Base-by-base conservation (phyloP, 2,888 invertebrate genomes). In the Lypha dubia region DNA sequence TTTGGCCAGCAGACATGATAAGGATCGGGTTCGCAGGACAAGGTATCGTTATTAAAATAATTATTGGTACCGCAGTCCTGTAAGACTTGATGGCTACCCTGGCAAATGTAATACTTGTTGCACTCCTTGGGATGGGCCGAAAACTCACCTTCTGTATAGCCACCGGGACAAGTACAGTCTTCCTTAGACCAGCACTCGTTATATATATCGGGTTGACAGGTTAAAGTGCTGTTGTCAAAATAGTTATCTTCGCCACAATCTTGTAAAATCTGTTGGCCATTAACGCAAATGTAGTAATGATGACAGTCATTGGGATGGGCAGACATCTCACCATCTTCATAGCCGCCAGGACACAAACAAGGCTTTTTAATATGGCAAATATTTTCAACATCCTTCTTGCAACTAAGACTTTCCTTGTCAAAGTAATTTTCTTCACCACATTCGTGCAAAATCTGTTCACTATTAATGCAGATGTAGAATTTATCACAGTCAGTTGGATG, bases 51-150 rank as follows among this genome's bases (percentile, higher is more conserved):
- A 67, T 89, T 84, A 51, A 89, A 90, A 8, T 87, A 62, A 53
- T 91, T 89, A 11, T 90, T 90, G 1, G 71, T 75, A 4, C 90
- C 90, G 38, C 91, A 91, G 24, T 86, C 75, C 6, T 88, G 86
- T 13, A 87, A 83, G 3, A 88, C 24, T n/a, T 89, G 79, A 13
- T 88, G 62, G 0, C 88, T 86, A 28, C 88, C 76, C 9, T 71
- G 38, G 35, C 91, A 91, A 3, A 89, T 82, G 46, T 87, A 88
- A 53, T 87, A 91, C 65, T 86, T 87, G 7, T 83, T 87, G 71
- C 90, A 91, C 1, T 87, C 88, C 0, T 65, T 87, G 11, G 89
- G 87, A 84, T 89, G 87, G 0, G 84, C 15, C 0, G 87, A 67
- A 8, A 88, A 83, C 2, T 84, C 75, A 3, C 90, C 90, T 5